Evolutionary conservation across 2,888 invertebrate genomes (phyloP), one percentile per base, ranked within the genome.

Genomic region (Odontothrips loti): DNA sequence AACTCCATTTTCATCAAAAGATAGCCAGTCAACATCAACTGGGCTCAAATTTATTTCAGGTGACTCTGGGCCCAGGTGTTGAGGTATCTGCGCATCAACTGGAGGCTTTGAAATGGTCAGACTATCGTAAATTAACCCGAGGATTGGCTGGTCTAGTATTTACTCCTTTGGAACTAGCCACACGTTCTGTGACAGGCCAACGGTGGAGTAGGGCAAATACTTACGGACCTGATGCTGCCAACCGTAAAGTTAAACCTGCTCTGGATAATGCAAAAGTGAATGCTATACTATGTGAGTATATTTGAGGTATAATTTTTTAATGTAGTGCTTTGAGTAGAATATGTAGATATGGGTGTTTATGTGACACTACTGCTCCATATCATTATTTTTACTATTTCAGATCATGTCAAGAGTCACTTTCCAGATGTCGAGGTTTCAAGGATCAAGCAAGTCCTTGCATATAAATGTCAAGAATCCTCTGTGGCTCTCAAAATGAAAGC

Each of bases 401-500:
- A 92, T 80, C 93, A 93, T 88, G 93, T 93, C 85, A 92, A 92
- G 86, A 90, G 91, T 80, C 90, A 92, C 86, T 93, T 93, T 89
- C 93, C 93, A 58, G 91, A 91, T 86, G 91, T 93, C 34, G 93
- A 93, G 88, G 92, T 93, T 86, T 92, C 92, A 88, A 89, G 93
- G 86, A 93, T 93, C 87, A 93, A 93, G 87, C 93, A 93, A 87
- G 93, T 93, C 84, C 88, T 93, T 84, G 93, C 93, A 47, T 93
- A 93, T 88, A 93, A 93, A 88, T 93, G 93, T 87, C 93, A 93
- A 88, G 93, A 93, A 87, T 93, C 93, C 88, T 93, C 93, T 85
- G 93, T 93, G 80, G 93, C 93, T 84, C 91, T 93, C 82, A 89
- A 92, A 87, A 93, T 93, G 92, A 90, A 93, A 87, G 92, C 92